Conservation (phyloP, 2,888 invertebrate genomes). For the Drosophila buzzatii region DNA sequence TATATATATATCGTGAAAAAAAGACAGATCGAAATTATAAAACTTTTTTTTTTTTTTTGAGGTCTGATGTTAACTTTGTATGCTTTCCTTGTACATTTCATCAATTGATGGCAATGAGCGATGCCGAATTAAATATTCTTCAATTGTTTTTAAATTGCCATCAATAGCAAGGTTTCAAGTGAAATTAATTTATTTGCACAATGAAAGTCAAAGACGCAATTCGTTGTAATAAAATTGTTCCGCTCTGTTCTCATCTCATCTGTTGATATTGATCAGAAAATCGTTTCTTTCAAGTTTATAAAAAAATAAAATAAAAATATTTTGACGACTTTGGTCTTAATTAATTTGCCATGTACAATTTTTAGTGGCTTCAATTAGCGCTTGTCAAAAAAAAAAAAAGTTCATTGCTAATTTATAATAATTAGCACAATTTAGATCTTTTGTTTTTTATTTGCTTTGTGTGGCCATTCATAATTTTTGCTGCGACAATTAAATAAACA, state of each 20-base stretch:
- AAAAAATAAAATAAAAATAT: background rate
- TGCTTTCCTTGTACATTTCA: conserved; percentile 48
- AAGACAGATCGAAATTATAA: background rate
- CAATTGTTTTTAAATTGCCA: conserved; percentile 79
- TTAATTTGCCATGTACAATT: conserved; percentile 53
- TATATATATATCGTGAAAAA: conserved; percentile 2
- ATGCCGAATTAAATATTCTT: conserved; percentile 63
- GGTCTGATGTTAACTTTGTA: background rate
- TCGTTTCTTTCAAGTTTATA: conserved; percentile 22
- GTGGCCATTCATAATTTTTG: conserved; percentile 50
- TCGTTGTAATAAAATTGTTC: conserved; percentile 54
- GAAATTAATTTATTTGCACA: conserved; percentile 79
- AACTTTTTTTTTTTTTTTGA: background rate
- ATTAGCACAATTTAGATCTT: conserved; percentile 47
- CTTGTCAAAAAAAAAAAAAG: conserved; percentile 6
- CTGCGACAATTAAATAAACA: conserved; percentile 43
- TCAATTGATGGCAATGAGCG: conserved; percentile 66
- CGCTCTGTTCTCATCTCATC: conserved; percentile 21
- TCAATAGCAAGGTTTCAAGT: conserved; percentile 77
- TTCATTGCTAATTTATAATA: conserved; percentile 58
- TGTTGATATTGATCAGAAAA: conserved; percentile 26
- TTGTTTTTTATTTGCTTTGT: conserved; percentile 39
- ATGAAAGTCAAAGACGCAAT: conserved; percentile 74
- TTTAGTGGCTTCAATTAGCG: conserved; percentile 60
- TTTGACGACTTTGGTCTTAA: conserved; percentile 34